These are phyloP conservation scores for Ciconia maguari DNA, from an alignment of 2,113 vertebrate species.

Conservation along the genomic window DNA sequence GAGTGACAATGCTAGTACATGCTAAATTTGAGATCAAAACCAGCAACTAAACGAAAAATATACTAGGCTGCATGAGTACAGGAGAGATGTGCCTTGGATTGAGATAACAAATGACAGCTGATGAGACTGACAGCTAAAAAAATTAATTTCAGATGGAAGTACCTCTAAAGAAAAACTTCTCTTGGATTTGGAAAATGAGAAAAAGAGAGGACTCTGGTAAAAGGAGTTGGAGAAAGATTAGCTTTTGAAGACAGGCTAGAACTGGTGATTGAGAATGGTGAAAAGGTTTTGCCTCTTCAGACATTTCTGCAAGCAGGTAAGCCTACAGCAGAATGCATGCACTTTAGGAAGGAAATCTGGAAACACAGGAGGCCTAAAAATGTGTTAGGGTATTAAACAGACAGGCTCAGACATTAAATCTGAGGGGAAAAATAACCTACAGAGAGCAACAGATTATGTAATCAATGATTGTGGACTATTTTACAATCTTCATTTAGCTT, in stretches of 20 bases:
- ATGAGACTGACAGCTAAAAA: background rate
- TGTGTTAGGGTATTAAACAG: background rate
- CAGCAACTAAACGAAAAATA: background rate
- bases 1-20: background rate
- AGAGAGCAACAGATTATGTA: background rate
- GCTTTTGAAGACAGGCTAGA: background rate
- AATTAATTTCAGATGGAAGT: background rate
- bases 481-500: background rate
- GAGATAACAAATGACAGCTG: background rate
- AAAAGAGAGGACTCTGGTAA: background rate
- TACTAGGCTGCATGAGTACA: background rate
- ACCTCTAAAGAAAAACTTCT: background rate
- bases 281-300: background rate
- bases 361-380: background rate
- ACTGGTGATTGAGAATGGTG: background rate
- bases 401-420: background rate
- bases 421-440: background rate
- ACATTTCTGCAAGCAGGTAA: background rate
- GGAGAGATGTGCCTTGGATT: background rate
- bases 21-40: background rate
- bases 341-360: background rate
- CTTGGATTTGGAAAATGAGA: background rate
- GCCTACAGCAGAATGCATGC: background rate
- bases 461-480: background rate
- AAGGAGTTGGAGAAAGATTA: background rate